Percentiles rank a stretch among this genome's conserved stretches.
Conservation (phyloP, 2,113 vertebrate species). For the Myocastor coypus region DNA sequence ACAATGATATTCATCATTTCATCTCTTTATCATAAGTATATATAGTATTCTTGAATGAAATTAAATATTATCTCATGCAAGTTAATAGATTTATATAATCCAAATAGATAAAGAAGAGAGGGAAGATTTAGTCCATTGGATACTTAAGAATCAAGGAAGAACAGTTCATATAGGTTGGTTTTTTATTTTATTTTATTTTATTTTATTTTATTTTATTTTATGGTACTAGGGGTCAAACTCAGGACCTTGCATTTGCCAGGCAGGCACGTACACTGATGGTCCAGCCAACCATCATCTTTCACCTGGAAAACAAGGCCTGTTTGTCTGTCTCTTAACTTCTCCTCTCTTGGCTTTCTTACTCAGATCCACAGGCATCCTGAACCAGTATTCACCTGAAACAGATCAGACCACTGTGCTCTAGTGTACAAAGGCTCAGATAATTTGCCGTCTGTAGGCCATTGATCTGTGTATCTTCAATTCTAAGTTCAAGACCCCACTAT, state of each 20-base stretch:
- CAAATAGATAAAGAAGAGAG: not conserved
- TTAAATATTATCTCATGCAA: not conserved
- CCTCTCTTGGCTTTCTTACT: not conserved
- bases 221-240: no score
- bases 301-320: not conserved
- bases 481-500: fast-evolving
- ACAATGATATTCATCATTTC: not conserved
- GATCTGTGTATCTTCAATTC: not conserved
- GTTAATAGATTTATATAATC: not conserved
- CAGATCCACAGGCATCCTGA: not conserved
- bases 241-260: no score
- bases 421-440: not conserved
- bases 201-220: no score
- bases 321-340: not conserved
- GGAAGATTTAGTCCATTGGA: not conserved
- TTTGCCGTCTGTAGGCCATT: fast-evolving
- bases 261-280: no score
- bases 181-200: no score
- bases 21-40: not conserved
- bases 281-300: fast-evolving
- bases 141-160: not conserved
- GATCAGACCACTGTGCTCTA: not conserved
- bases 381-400: no score
- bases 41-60: not conserved
- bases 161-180: not conserved